phyloP scores from a whole-genome alignment of 2,888 invertebrate species.

The Eudasyphora cyanicolor region DNA sequence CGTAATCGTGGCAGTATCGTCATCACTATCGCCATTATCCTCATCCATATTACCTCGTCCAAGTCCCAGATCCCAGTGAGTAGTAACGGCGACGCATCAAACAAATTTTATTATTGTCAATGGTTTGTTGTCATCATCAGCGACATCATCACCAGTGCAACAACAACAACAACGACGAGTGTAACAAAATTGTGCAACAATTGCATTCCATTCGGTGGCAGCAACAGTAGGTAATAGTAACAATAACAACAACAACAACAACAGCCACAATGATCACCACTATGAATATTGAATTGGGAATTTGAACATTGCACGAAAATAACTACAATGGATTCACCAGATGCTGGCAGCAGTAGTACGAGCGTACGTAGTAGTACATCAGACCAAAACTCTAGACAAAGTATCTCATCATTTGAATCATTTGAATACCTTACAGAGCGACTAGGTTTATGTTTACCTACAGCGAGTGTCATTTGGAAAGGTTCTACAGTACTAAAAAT shows the following conservation, averaged over 20 bases:
- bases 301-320: constrained; percentile 16
- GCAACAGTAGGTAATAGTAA: no score
- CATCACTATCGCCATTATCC: constrained; percentile 23
- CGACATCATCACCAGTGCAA: constrained; percentile 37
- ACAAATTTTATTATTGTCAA: constrained; percentile 63
- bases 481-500: no score
- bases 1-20: constrained; percentile 45
- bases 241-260: no score
- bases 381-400: constrained; percentile 26
- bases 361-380: constrained; percentile 26
- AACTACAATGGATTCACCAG: background rate
- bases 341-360: background rate
- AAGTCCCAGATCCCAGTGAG: background rate
- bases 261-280: background rate
- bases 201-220: constrained; percentile 51
- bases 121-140: constrained; percentile 42
- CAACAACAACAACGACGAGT: constrained; percentile 13
- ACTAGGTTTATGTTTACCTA: background rate
- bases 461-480: background rate
- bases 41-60: background rate
- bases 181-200: constrained; percentile 50
- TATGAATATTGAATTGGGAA: constrained; percentile 18
- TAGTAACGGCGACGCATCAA: constrained; percentile 40
- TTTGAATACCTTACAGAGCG: constrained; percentile 33
- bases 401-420: constrained; percentile 63